These are phyloP conservation scores for Pheosia tremula DNA, from an alignment of 2,888 invertebrate genomes.

Conservation along the genomic window DNA sequence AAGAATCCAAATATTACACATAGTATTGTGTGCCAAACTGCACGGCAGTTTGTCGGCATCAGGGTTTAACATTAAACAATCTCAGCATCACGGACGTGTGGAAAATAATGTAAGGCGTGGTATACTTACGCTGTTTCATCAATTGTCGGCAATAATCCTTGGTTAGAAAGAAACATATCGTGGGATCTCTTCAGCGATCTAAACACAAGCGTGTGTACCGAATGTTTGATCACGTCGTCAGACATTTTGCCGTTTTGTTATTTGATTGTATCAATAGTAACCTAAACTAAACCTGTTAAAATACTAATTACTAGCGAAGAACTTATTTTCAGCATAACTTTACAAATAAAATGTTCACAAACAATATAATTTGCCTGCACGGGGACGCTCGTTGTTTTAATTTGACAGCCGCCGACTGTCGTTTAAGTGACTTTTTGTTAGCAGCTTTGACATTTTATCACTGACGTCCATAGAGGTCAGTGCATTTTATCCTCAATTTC, in stretches of 20 bases:
- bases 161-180: conserved; percentile 98
- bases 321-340: not conserved
- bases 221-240: conserved; percentile 97
- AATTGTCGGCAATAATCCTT: conserved; percentile 92
- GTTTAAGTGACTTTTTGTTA: too few relatives aligned
- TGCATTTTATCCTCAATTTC: too few relatives aligned
- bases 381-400: too few relatives aligned
- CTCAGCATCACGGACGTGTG: not conserved
- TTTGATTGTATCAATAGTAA: not conserved
- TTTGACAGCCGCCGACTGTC: not conserved
- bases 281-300: not conserved
- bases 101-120: not conserved
- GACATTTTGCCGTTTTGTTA: conserved; percentile 69
- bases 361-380: not conserved
- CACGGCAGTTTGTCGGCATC: too few relatives aligned
- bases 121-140: conserved; percentile 92
- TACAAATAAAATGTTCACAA: not conserved
- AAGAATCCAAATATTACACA: too few relatives aligned
- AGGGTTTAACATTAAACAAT: too few relatives aligned
- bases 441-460: not conserved
- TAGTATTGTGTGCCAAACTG: too few relatives aligned
- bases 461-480: too few relatives aligned
- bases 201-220: conserved; percentile 98
- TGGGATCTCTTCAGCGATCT: conserved; percentile 98
- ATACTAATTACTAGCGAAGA: not conserved